A percentile compares a stretch with the other conserved stretches of the same genome.
Evolutionary conservation across 2,113 vertebrate species (phyloP).

Genomic region (Xiphophorus maculatus): DNA sequence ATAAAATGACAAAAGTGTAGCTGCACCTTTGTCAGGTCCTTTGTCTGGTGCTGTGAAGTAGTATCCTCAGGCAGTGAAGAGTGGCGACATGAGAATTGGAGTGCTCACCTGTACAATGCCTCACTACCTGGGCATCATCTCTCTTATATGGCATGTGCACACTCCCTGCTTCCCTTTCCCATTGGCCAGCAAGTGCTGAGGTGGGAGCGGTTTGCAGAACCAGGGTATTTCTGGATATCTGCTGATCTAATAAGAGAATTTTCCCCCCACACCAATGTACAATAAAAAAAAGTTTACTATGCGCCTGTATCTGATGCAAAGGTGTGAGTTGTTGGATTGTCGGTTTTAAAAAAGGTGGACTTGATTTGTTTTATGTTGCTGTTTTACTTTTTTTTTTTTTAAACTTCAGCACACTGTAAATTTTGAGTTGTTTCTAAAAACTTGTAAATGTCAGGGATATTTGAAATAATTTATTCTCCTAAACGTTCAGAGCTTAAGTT

Average conservation of each 20-base stretch:
- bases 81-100: slow-evolving; percentile 19
- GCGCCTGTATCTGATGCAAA: not conserved
- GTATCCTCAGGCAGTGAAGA: slow-evolving; percentile 36
- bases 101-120: slow-evolving; percentile 56
- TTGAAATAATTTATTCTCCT: too few species aligned
- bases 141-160: slow-evolving; percentile 45
- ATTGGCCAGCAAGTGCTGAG: slow-evolving; percentile 7
- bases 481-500: too few species aligned
- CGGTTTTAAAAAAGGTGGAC: not conserved
- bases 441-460: too few species aligned
- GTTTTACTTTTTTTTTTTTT: not conserved
- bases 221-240: not conserved
- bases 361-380: not conserved
- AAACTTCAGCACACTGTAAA: too few species aligned
- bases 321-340: not conserved
- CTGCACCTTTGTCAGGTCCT: slow-evolving; percentile 48
- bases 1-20: not conserved
- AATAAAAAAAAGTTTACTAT: not conserved
- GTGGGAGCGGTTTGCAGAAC: slow-evolving; percentile 43
- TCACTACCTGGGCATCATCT: slow-evolving; percentile 26
- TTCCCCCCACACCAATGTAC: not conserved
- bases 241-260: slow-evolving; percentile 9
- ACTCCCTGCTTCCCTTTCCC: slow-evolving; percentile 11
- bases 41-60: slow-evolving; percentile 13
- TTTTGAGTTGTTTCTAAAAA: too few species aligned